Evolutionary conservation across 2,888 invertebrate species (phyloP).

Genomic region (Agonopterix arenella): DNA sequence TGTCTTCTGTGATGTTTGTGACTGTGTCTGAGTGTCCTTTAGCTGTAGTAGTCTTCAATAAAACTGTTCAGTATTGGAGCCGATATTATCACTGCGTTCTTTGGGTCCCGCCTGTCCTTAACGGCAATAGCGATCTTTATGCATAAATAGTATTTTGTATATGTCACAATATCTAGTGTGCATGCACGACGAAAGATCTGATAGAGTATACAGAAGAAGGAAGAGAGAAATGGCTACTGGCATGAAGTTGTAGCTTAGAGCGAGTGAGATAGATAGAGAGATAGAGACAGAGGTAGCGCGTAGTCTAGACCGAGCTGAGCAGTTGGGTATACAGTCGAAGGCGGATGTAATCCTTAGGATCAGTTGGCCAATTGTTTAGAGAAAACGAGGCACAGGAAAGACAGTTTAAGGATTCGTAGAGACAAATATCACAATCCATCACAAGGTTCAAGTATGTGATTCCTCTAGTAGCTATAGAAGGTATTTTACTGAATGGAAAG

Average conservation of each 20-base stretch:
- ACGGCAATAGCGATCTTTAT: conserved; percentile 67
- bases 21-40: conserved; percentile 61
- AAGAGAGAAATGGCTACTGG: conserved; percentile 72
- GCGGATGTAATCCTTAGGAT: conserved; percentile 60
- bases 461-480: too few species aligned
- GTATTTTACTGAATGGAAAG: too few species aligned
- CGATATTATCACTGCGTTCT: conserved; percentile 58
- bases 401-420: conserved; percentile 6
- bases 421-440: too few species aligned
- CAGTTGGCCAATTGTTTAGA: conserved; percentile 37
- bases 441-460: too few species aligned
- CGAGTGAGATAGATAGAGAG: conserved; percentile 69
- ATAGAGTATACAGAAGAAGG: conserved; percentile 71
- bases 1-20: conserved; percentile 66
- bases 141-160: conserved; percentile 62
- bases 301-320: conserved; percentile 70
- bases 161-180: conserved; percentile 76
- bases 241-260: conserved; percentile 70
- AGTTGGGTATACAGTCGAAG: conserved; percentile 62
- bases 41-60: conserved; percentile 46
- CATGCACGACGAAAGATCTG: conserved; percentile 72
- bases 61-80: conserved; percentile 48
- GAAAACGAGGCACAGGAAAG: not conserved
- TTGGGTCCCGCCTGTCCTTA: conserved; percentile 48
- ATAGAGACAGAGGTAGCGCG: conserved; percentile 69